These are phyloP conservation scores for Petrocephalus sullivani DNA, from an alignment of 2,797 vertebrate genomes.

Conservation along the genomic window DNA sequence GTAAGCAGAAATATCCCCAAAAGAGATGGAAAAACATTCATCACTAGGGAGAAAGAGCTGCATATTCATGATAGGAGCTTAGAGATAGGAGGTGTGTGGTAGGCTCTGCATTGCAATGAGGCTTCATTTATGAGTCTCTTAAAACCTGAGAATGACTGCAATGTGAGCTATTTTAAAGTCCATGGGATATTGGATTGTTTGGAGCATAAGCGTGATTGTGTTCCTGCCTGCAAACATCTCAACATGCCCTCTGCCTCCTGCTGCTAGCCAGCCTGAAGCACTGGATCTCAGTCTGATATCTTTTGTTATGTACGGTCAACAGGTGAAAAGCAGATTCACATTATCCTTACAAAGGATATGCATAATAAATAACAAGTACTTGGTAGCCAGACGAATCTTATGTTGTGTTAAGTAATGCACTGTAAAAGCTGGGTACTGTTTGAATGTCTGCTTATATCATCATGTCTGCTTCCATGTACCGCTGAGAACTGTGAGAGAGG, in stretches of 20 bases:
- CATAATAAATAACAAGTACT: neutral
- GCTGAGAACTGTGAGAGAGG: neutral
- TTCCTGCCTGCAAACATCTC: neutral
- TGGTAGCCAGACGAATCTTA: neutral
- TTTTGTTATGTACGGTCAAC: neutral
- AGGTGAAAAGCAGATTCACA: neutral
- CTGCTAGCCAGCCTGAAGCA: neutral
- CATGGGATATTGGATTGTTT: neutral
- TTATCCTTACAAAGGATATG: neutral
- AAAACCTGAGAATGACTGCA: neutral
- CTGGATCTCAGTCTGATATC: neutral
- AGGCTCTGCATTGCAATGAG: neutral
- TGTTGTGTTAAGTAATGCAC: neutral
- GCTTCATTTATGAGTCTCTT: neutral
- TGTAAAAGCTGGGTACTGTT: neutral
- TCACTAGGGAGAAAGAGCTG: neutral
- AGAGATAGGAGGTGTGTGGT: neutral
- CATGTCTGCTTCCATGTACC: neutral
- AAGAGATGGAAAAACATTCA: constrained; percentile 15
- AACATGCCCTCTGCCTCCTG: neutral
- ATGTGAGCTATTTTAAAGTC: neutral
- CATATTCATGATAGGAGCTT: neutral
- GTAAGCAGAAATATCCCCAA: constrained; percentile 20
- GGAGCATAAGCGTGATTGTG: neutral
- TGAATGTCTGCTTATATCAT: neutral